Base-by-base conservation (phyloP, 2,797 vertebrate genomes). In the Echiichthys vipera region DNA sequence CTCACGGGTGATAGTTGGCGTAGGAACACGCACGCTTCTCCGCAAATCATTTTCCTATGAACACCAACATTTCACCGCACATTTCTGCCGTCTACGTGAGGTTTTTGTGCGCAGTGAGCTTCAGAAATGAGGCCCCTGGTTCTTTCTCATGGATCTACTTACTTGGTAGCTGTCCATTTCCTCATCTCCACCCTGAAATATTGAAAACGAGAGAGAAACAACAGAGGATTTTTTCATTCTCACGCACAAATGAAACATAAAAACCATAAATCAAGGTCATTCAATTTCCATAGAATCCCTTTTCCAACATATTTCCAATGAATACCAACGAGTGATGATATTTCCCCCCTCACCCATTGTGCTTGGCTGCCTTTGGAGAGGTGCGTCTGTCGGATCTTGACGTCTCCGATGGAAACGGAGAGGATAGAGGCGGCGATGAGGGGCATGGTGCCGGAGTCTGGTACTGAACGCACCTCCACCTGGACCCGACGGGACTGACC, bases 161-260 rank as follows among this genome's bases (percentile, higher is more conserved):
- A 98, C 97, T 92, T 99, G 98, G 30, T 99, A 99, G 83, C 97
- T 99, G 93, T 99, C 98, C 96, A 99, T 96, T 64, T 98, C 98
- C 40, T 99, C 96, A 27, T 95, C 95, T 71, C 90, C 93, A 43
- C 90, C 94, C 98, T 91, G 77, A 65, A 87, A 76, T n/a, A n/a
- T 25, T 36, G 30, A 27, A 55, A 74, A 18, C 8, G 5, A 63
- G 2, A 57, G 8, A 32, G 34, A 71, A 51, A 53, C 11, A 7
- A 32, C 30, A 24, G n/a, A 40, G 9, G 29, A 10, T 27, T 7
- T 5, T 7, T 12, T 46, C 17, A 22, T 12, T 32, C 29, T 25
- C 22, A 5, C 27, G 30, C 10, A 12, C 25, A 47, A 20, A 46
- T 13, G 8, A 15, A 30, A 27, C 43, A 18, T 49, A 8, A 37